phyloP scores from a whole-genome alignment of 2,888 invertebrate species.

The Tenthredo distinguenda region DNA sequence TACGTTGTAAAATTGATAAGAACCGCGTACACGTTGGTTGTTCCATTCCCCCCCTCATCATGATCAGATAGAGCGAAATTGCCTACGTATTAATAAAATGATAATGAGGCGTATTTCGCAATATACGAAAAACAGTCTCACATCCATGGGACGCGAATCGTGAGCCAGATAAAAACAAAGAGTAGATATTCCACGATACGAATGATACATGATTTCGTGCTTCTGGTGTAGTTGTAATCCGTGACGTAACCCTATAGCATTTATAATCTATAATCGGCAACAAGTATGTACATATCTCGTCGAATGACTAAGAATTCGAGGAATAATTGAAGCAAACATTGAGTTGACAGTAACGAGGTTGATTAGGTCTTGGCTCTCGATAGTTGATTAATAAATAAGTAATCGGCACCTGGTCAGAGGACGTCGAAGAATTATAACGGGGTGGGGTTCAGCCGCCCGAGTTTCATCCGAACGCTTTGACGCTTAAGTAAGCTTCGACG shows the following conservation, averaged over 20 bases:
- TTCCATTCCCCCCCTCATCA: neutral
- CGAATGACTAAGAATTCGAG: neutral
- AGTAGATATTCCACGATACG: neutral
- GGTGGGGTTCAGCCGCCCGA: neutral
- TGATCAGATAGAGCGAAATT: neutral
- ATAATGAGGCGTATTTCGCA: neutral
- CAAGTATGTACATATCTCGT: neutral
- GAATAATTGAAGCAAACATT: neutral
- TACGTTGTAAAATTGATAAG: conserved; percentile 45
- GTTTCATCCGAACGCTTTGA: conserved; percentile 3
- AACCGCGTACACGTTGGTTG: neutral
- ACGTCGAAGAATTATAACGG: neutral
- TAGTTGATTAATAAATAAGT: conserved; percentile 40
- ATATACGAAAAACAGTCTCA: neutral
- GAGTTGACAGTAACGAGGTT: neutral
- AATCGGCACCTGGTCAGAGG: conserved; percentile 28
- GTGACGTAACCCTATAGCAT: neutral
- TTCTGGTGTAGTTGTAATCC: neutral
- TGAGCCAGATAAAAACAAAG: neutral
- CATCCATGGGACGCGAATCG: neutral
- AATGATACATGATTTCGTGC: neutral
- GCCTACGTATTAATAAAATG: neutral
- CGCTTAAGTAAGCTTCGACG: neutral
- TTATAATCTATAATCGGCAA: conserved; percentile 7
- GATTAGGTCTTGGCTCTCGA: conserved; percentile 14